Conservation (phyloP, 2,888 invertebrate species). For the Bombylius discolor region DNA sequence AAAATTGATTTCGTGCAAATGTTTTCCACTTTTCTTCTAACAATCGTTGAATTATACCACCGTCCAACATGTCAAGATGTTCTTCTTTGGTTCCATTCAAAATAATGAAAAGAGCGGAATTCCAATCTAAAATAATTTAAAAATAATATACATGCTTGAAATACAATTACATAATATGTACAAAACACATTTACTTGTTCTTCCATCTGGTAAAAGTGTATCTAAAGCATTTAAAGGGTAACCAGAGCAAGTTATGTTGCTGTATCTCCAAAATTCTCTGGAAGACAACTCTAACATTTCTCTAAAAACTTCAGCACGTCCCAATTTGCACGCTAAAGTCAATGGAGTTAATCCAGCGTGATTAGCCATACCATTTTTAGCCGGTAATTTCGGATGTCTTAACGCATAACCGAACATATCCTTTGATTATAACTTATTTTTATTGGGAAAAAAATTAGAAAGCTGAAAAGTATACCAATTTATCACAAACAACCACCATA, state of each 20-base stretch:
- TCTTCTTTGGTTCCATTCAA: slow-evolving; percentile 94
- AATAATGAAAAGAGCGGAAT: slow-evolving; percentile 94
- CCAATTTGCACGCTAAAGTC: slow-evolving; percentile 91
- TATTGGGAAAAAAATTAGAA: background rate
- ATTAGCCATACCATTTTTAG: slow-evolving; percentile 84
- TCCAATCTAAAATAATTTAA: slow-evolving; percentile 64
- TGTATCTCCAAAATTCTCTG: slow-evolving; percentile 96
- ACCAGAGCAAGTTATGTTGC: slow-evolving; percentile 95
- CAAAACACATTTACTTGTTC: slow-evolving; percentile 59
- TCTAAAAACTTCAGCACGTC: slow-evolving; percentile 89
- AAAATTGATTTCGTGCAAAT: slow-evolving; percentile 86
- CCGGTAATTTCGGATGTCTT: slow-evolving; percentile 84
- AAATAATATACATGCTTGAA: background rate
- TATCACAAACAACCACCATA: slow-evolving; percentile 97
- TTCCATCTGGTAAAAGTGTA: slow-evolving; percentile 84
- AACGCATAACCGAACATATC: slow-evolving; percentile 98
- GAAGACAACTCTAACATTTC: slow-evolving; percentile 95
- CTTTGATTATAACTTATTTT: slow-evolving; percentile 38
- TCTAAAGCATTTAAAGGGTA: slow-evolving; percentile 95
- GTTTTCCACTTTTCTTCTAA: slow-evolving; percentile 99
- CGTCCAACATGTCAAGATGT: slow-evolving; percentile 97
- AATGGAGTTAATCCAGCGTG: slow-evolving; percentile 84
- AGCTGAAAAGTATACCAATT: slow-evolving; percentile 48
- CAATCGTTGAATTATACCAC: slow-evolving; percentile 92
- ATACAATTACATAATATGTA: background rate